Base-by-base conservation (phyloP, 1,140 invertebrate genomes). In the Neuroterus valhalla region DNA sequence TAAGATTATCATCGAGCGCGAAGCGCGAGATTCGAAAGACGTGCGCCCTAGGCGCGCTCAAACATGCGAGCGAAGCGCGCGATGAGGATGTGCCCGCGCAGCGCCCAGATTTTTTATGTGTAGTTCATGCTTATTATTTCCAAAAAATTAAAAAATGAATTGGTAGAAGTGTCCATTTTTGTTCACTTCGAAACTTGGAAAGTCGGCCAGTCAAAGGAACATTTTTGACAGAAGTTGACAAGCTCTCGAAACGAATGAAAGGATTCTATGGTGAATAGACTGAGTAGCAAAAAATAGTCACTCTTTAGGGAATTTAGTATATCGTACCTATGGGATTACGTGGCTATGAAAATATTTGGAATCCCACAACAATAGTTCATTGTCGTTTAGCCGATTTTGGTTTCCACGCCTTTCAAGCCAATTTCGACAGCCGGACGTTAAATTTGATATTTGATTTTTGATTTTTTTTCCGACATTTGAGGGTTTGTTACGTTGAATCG, bases 261-360 rank as follows among this genome's bases (percentile, higher is more conserved):
- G 55, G 55, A 62, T 62, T 62, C 31, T 62, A 2, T 14, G 21
- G 15, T 62, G 23, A 62, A 62, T 62, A 62, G 50, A n/a, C n/a
- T n/a, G n/a, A n/a, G n/a, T n/a, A n/a, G n/a, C 31, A 5, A 38
- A 62, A 26, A 38, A 62, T 31, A 68, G 72, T 76, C 77, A 79
- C 67, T 52, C 74, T 75, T 43, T 44, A 72, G 69, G 55, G 70
- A 72, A 75, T 76, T 75, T 68, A 43, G 70, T 70, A 68, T 62
- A 44, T 70, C 75, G 23, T 70, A 38, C 66, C 82, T 82, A 84
- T 79, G 66, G 80, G 23, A 78, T 79, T 80, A 78, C 79, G 78
- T 85, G 78, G 70, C 79, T 81, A 79, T 82, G 81, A 83, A 85
- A 85, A 85, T 85, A 84, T 84, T 84, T 85, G 77, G 78, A 71